Evolutionary conservation across 2,113 vertebrate genomes (phyloP).

Genomic region (Epinephelus fuscoguttatus): DNA sequence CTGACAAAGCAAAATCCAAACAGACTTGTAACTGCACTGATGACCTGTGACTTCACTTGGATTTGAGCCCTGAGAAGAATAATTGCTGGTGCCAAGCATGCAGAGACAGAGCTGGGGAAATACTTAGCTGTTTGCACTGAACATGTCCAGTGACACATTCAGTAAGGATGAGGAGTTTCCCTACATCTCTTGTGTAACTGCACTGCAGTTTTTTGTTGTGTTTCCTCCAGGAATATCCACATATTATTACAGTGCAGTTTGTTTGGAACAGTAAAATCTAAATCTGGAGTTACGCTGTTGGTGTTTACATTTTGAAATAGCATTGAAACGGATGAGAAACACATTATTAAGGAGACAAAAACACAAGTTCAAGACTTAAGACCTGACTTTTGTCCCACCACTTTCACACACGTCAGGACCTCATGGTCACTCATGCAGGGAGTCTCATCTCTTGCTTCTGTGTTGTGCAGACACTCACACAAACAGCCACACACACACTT

Average conservation of each 20-base stretch:
- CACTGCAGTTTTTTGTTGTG: not conserved
- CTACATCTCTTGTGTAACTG: constrained; percentile 6
- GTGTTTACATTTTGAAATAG: no score
- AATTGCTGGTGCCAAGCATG: constrained; percentile 14
- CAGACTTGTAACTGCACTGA: not conserved
- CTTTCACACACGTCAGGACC: constrained; percentile 74
- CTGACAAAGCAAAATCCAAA: constrained; percentile 21
- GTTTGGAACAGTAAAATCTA: no score
- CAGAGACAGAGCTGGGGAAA: constrained; percentile 22
- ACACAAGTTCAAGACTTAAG: not conserved
- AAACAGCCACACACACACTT: constrained; percentile 16
- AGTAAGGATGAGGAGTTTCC: constrained; percentile 35
- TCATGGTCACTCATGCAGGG: constrained; percentile 52
- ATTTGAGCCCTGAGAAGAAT: not conserved
- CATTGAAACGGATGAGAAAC: not conserved
- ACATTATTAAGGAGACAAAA: not conserved
- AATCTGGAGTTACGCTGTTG: no score
- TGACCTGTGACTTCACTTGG: constrained; percentile 30
- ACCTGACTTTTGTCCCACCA: constrained; percentile 43
- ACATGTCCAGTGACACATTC: not conserved
- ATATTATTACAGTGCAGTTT: no score
- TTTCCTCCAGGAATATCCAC: no score
- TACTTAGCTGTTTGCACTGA: constrained; percentile 5
- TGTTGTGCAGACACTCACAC: not conserved
- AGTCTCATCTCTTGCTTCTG: constrained; percentile 36